phyloP scores from a whole-genome alignment of 2,113 vertebrate genomes.

The Centropus bengalensis region DNA sequence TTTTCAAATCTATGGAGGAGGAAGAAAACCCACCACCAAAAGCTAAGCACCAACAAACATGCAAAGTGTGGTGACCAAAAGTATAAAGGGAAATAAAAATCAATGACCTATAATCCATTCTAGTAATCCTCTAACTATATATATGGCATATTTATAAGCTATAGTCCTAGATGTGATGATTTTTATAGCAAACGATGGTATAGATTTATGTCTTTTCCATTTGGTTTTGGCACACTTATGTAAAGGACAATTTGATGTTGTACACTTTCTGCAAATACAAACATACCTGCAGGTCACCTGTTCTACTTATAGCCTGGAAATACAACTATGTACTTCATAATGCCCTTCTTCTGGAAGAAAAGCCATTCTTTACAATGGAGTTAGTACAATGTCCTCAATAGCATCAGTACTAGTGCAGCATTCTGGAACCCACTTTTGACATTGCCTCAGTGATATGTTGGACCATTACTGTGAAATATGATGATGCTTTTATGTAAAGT shows the following conservation, averaged over 20 bases:
- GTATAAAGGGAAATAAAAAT: not conserved
- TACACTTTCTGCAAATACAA: not conserved
- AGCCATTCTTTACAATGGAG: not conserved
- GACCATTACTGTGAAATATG: not conserved
- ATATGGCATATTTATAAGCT: not conserved
- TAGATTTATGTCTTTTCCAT: not conserved
- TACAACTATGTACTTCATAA: rapidly evolving
- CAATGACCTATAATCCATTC: not conserved
- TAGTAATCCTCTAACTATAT: too few species aligned
- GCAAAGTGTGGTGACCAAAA: not conserved
- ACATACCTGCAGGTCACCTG: not conserved
- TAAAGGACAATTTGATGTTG: not conserved
- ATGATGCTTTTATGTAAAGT: not conserved
- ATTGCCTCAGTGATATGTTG: not conserved
- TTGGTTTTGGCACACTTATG: not conserved
- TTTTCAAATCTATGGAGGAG: not conserved
- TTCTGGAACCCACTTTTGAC: not conserved
- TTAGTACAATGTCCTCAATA: not conserved
- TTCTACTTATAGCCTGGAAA: not conserved
- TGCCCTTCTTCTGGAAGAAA: not conserved
- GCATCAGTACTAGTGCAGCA: rapidly evolving
- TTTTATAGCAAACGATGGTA: not conserved
- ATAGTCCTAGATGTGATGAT: not conserved
- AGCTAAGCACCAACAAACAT: not conserved
- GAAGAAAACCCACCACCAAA: not conserved